phyloP scores from a whole-genome alignment of 2,797 vertebrate genomes.

The Ibycter americanus region DNA sequence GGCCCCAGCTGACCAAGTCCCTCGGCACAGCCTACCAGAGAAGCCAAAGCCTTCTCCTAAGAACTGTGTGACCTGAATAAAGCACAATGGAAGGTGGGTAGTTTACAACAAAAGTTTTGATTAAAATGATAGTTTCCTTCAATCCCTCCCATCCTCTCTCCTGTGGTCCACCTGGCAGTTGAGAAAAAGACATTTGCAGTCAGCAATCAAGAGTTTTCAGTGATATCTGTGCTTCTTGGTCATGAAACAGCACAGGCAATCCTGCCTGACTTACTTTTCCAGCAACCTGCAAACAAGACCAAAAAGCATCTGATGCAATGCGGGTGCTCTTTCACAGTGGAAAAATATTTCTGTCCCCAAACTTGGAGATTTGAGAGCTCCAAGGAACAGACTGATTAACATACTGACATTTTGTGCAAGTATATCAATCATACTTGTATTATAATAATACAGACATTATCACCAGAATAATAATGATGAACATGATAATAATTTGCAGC shows the following conservation, averaged over 20 bases:
- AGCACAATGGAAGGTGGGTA: not conserved
- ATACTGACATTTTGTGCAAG: not conserved
- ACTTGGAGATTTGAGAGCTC: not conserved
- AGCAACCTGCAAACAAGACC: not conserved
- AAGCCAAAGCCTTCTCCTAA: not conserved
- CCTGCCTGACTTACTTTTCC: not conserved
- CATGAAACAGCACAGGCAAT: not conserved
- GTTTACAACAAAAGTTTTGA: not conserved
- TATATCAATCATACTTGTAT: not conserved
- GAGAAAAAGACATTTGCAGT: not conserved
- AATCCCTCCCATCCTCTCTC: not conserved
- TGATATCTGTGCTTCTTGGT: not conserved
- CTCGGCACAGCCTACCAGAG: not conserved
- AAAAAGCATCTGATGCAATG: not conserved
- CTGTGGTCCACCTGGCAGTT: not conserved
- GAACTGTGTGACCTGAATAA: not conserved
- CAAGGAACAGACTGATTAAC: not conserved
- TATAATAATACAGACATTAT: not conserved
- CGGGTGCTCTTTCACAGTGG: not conserved
- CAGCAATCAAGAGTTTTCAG: not conserved
- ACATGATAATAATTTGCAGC: not conserved
- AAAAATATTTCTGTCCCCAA: not conserved
- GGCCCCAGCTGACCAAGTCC: not conserved
- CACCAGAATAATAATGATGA: not conserved
- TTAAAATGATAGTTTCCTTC: not conserved